phyloP scores from a whole-genome alignment of 2,113 vertebrate genomes.

The Paraplagusia blochii region DNA sequence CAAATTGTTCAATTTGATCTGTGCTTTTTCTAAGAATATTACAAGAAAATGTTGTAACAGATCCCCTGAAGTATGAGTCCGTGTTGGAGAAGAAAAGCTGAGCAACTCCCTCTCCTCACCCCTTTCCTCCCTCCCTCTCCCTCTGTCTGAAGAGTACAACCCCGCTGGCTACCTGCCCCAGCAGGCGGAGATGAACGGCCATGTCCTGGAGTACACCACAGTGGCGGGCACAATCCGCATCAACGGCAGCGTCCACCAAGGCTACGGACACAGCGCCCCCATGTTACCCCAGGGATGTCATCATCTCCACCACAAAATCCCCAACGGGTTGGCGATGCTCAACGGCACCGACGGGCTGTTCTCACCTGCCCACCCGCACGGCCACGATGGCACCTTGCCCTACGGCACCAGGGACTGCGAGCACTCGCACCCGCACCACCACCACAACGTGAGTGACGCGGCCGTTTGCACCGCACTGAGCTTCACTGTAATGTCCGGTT shows the following conservation, averaged over 20 bases:
- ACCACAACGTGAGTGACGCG: conserved; percentile 81
- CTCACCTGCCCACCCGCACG: conserved; percentile 68
- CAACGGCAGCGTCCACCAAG: conserved; percentile 77
- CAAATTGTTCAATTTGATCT: no score
- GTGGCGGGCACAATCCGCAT: conserved; percentile 71
- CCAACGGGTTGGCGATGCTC: conserved; percentile 75
- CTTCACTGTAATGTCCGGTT: no score
- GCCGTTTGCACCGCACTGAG: neutral
- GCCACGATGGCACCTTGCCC: conserved; percentile 66
- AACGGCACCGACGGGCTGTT: conserved; percentile 73
- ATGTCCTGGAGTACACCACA: conserved; percentile 84
- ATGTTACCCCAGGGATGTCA: conserved; percentile 80
- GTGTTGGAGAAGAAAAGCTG: no score
- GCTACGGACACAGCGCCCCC: conserved; percentile 73
- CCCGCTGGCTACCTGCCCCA: conserved; percentile 89
- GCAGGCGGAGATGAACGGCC: conserved; percentile 82
- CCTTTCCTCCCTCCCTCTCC: neutral
- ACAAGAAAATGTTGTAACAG: no score
- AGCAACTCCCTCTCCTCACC: neutral
- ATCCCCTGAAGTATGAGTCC: no score
- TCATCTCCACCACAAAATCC: conserved; percentile 83
- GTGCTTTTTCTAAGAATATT: no score
- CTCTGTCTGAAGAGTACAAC: conserved; percentile 81
- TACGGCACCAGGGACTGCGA: conserved; percentile 76
- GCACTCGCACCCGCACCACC: conserved; percentile 75